phyloP scores from a whole-genome alignment of 1,140 invertebrate genomes.

The Trypoxylus dichotomus region DNA sequence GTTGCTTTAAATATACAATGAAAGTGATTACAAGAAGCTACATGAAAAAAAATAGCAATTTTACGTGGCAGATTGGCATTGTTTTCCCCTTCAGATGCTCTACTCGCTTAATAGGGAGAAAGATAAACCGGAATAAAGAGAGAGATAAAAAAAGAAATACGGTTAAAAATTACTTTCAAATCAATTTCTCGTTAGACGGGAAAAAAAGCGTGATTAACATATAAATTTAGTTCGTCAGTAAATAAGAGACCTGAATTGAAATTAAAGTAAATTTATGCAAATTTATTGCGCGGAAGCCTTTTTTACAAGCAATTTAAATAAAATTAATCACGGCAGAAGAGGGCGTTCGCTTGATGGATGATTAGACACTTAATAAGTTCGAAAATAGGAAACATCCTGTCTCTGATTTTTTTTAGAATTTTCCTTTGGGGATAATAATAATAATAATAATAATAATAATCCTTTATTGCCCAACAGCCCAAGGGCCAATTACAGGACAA shows the following conservation, averaged over 20 bases:
- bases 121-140: neutral
- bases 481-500: too few species aligned
- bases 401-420: too few species aligned
- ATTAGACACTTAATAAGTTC: too few species aligned
- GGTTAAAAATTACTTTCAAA: neutral
- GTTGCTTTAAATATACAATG: too few species aligned
- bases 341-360: neutral
- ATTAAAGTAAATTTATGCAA: constrained; percentile 18
- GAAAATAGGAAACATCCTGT: too few species aligned
- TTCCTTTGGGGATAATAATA: too few species aligned
- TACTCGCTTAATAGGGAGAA: neutral
- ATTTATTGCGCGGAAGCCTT: neutral
- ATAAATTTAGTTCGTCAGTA: constrained; percentile 9
- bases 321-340: neutral
- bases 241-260: constrained; percentile 20
- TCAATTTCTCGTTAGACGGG: constrained; percentile 4
- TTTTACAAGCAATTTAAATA: constrained; percentile 6
- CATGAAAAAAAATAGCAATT: too few species aligned
- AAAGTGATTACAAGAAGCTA: too few species aligned
- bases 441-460: too few species aligned
- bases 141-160: neutral
- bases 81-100: too few species aligned
- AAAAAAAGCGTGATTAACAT: constrained; percentile 7
- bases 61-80: too few species aligned
- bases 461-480: too few species aligned